Conservation (phyloP, 2,797 vertebrate genomes). For the Rhynchotus rufescens region DNA sequence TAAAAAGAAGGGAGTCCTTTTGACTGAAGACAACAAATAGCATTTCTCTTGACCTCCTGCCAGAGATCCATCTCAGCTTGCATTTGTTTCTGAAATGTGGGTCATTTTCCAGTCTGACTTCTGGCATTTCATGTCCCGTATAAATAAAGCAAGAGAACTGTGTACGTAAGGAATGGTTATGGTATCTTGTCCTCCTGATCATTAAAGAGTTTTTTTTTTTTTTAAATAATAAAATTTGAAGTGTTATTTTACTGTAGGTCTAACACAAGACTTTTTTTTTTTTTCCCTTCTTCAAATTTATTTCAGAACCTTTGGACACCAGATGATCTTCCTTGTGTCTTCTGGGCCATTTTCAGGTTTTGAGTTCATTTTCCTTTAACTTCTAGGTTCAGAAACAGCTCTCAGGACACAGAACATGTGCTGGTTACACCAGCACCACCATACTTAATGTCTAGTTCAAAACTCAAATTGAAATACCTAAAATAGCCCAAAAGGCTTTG, state of each 20-base stretch:
- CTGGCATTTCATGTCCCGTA: background rate
- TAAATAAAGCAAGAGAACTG: background rate
- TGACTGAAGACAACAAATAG: background rate
- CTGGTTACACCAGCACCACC: background rate
- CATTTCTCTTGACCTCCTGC: background rate
- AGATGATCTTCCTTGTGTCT: background rate
- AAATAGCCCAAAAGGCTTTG: rapidly evolving
- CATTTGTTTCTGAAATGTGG: slow-evolving; percentile 8
- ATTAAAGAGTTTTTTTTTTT: background rate
- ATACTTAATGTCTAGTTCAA: background rate
- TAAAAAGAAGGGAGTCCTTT: background rate
- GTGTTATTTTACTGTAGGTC: background rate
- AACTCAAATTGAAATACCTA: background rate
- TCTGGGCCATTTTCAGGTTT: background rate
- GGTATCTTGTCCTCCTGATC: background rate
- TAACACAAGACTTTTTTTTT: background rate
- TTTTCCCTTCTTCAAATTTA: background rate
- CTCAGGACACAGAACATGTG: background rate
- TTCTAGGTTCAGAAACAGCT: background rate
- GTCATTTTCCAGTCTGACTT: slow-evolving; percentile 3
- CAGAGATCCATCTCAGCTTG: background rate
- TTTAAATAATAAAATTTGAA: background rate
- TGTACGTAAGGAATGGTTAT: background rate
- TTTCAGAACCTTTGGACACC: background rate
- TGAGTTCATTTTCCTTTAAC: background rate